Evolutionary conservation across 2,113 vertebrate species (phyloP), one percentile per base, ranked within the genome.

Genomic region (Struthio camelus): DNA sequence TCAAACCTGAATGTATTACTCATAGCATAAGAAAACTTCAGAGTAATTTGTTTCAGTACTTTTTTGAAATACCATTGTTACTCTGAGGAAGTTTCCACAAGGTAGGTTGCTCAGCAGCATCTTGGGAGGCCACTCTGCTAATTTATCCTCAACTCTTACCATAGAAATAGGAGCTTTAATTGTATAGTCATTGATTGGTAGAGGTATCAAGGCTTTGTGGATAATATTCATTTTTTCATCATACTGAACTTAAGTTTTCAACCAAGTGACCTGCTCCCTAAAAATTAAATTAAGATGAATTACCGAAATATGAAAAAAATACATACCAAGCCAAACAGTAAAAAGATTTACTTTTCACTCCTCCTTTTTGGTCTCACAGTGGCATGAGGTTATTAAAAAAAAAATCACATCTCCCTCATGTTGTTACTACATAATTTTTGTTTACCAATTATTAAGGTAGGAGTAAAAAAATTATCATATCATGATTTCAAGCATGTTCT

Each of bases 381-480:
- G 0, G 1, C 9, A 13, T 22, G 17, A 1, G 10, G 11, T 77
- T 61, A 13, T 9, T 14, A 70, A 80, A 22, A 65, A n/a, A 54
- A 40, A 50, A 14, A 36, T 71, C 36, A 20, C 5, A 0, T 75
- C 14, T 62, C 28, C 27, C 72, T 8, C 17, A 25, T 94, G 34
- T 40, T 30, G 48, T 24, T 89, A 59, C 12, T 11, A 20, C 7
- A 5, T 73, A 42, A 36, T 58, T 77, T 88, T 92, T 80, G 53
- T 61, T 70, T 94, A 42, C 12, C 18, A 4, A 5, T 90, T 89
- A 15, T 58, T 82, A 90, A 50, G 7, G 5, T 42, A 64, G 75
- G 50, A 71, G 38, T 9, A 34, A 11, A 91, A 80, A 51, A 73
- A 7, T 14, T 58, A 13, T 79, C 8, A 58, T 9, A 5, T 70